Base-by-base conservation (phyloP, 2,113 vertebrate species). In the Colius striatus region DNA sequence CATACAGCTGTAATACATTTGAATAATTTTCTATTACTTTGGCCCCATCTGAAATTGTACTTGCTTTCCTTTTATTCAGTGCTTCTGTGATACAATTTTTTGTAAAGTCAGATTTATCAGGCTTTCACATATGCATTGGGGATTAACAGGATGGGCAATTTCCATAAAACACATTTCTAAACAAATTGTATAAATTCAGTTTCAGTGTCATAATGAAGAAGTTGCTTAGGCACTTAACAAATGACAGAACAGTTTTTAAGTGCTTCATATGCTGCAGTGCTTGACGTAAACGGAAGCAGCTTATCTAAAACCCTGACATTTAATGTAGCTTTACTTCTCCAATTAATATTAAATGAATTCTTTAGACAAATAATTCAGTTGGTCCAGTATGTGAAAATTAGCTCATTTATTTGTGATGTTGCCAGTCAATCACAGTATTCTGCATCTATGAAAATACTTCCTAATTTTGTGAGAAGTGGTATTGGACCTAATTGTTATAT, bases 181-280 rank as follows among this genome's bases (percentile, higher is more conserved):
- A 93, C 23, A 61, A 25, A 15, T 70, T 91, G 81, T 84, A 48
- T 63, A 80, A 90, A 82, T 93, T 80, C 50, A 53, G 34, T 65
- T 93, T 89, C 50, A 58, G 14, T 93, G 77, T 96, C 78, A 75
- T 83, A 81, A 94, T 73, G 75, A 89, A 94, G 65, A 95, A 90
- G n/a, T 96, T 95, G 23, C 76, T 87, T 66, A 87, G 54, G 50
- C n/a, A 90, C 50, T 93, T 86, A 84, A 72, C 11, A 66, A 90
- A 92, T 87, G 90, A 89, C 79, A 90, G 86, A 94, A 70, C 62
- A 89, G 53, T 94, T 97, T 95, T 94, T 78, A 87, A 96, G 78
- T 74, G 66, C 51, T 95, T 96, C 62, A 38, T 89, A 32, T 88
- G 34, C 81, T 88, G 61, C 80, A 72, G 61, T 7, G 3, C 66